Evolutionary conservation across 2,888 invertebrate genomes (phyloP).

Genomic region (Hirtodrosophila trivittata): DNA sequence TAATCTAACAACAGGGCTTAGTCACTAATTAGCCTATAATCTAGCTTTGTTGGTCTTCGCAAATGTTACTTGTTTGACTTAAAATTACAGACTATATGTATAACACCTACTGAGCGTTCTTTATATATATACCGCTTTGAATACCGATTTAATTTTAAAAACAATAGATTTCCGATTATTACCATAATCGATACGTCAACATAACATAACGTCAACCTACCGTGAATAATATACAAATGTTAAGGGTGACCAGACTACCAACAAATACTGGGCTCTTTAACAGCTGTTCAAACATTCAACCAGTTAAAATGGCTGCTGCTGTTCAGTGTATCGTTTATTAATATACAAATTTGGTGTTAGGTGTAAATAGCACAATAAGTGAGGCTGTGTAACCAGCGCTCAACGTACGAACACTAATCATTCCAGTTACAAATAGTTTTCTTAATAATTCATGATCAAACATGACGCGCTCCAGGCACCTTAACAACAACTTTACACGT

Average conservation of each 20-base stretch:
- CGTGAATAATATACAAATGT: background rate
- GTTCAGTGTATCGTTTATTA: conserved; percentile 39
- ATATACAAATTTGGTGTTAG: conserved; percentile 2
- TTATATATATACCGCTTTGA: conserved; percentile 10
- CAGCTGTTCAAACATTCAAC: conserved; percentile 56
- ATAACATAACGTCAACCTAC: background rate
- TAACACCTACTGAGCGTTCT: background rate
- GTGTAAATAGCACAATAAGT: conserved; percentile 18
- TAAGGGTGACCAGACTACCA: conserved; percentile 18
- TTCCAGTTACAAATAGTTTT: conserved; percentile 11
- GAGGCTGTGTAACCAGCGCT: conserved; percentile 1
- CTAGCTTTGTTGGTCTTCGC: background rate
- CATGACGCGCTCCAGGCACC: conserved; percentile 29
- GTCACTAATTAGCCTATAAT: background rate
- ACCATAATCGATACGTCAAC: background rate
- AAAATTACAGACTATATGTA: conserved; percentile 5
- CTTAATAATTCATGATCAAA: conserved; percentile 9
- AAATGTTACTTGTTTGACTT: conserved; percentile 22
- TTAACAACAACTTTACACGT: conserved; percentile 7
- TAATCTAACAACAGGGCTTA: too few relatives aligned
- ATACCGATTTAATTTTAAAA: conserved; percentile 16
- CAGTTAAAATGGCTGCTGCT: conserved; percentile 59
- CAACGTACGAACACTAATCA: conserved; percentile 2
- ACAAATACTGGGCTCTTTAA: conserved; percentile 6
- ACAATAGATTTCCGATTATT: background rate